Conservation (phyloP, 2,113 vertebrate genomes). For the Bubalus kerabau region DNA sequence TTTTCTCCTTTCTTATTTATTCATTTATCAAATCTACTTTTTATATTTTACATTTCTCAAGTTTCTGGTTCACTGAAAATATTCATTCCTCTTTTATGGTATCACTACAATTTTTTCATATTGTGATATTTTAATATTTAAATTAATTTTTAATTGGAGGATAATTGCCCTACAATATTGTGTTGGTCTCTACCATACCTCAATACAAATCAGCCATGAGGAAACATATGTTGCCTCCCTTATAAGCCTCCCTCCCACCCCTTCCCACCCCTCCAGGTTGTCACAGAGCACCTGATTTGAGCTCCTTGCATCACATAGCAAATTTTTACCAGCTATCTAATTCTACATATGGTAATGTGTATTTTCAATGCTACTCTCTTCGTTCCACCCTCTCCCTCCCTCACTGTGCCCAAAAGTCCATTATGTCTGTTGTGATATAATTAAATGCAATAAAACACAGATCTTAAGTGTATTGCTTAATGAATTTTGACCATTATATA, state of each 20-base stretch:
- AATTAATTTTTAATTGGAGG: not conserved
- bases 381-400: not conserved
- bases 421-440: not conserved
- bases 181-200: not conserved
- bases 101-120: not conserved
- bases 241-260: not conserved
- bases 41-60: conserved; percentile 7
- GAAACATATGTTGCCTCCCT: not conserved
- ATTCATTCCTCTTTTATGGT: not conserved
- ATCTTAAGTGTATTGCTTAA: not conserved
- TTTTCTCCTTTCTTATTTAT: not conserved
- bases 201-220: not conserved
- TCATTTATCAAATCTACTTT: not conserved
- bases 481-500: not conserved
- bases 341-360: not conserved
- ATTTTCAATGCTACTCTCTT: not conserved
- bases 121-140: not conserved
- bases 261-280: not conserved
- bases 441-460: not conserved
- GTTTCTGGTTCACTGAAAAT: not conserved
- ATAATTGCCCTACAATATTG: not conserved
- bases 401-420: not conserved
- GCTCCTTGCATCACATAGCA: not conserved
- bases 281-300: not conserved
- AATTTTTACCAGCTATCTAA: not conserved